These are phyloP conservation scores for Falco columbarius DNA, from an alignment of 2,797 vertebrate species.

Conservation along the genomic window DNA sequence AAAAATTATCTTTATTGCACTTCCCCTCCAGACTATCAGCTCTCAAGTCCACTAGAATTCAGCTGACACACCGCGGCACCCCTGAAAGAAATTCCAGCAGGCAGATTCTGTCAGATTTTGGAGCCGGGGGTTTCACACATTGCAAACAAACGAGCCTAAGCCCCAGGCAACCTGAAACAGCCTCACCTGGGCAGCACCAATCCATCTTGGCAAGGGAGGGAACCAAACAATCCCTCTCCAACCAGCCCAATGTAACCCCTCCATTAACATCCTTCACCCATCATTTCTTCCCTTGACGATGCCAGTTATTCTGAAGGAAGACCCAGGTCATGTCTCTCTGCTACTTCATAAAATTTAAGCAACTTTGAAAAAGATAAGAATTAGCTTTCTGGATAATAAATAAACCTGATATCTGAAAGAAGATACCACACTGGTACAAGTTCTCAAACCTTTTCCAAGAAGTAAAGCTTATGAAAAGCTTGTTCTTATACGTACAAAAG, in stretches of 20 bases:
- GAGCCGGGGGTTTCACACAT: not conserved
- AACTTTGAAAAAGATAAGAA: not conserved
- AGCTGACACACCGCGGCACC: not conserved
- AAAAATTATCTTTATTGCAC: not conserved
- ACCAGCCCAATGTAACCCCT: rapidly evolving
- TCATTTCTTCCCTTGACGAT: not conserved
- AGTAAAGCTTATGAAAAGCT: not conserved
- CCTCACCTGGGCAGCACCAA: not conserved
- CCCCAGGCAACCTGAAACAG: not conserved
- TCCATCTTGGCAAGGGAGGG: not conserved
- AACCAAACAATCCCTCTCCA: not conserved
- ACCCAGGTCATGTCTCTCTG: not conserved
- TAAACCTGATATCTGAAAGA: not conserved
- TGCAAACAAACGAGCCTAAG: not conserved
- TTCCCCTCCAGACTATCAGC: not conserved
- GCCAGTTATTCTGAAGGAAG: not conserved
- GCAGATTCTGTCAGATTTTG: not conserved
- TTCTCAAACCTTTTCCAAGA: not conserved
- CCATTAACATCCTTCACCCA: not conserved
- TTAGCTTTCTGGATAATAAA: not conserved
- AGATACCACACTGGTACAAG: not conserved
- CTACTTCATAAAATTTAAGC: not conserved
- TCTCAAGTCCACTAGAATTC: not conserved
- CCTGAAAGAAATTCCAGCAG: not conserved
- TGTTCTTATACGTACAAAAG: not conserved